Base-by-base conservation (phyloP, 2,113 vertebrate genomes). In the Hippocampus comes region DNA sequence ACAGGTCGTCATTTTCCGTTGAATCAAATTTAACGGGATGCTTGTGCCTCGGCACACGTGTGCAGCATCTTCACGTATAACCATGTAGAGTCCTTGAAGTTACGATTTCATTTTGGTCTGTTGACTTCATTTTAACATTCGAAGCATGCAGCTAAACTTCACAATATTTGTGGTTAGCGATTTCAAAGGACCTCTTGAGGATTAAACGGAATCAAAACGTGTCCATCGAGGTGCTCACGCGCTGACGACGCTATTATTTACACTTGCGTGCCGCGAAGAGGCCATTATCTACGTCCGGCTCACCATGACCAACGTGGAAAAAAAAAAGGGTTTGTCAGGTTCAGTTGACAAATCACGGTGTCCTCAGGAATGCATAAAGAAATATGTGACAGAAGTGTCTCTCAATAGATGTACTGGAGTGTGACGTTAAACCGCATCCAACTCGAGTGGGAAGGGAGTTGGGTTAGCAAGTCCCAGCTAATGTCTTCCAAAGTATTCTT, bases 331-430 rank as follows among this genome's bases (percentile, higher is more conserved):
- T 41, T 73, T 77, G 38, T 11, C 68, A n/a, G 38, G 23, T 74
- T 41, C 59, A 68, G 46, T 15, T 41, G 7, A 3, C 68, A 38
- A 75, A 81, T 86, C 80, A 84, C 83, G 84, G 78, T 61, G 25
- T 72, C 56, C n/a, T 72, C 74, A 66, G 0, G 0, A 75, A 66
- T 64, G 64, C 71, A 77, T 41, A 56, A 72, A 70, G 60, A 68
- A 69, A 18, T 21, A 30, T 55, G 67, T 72, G 67, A 4, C 65
- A 66, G 53, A 76, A 67, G 74, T 59, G 43, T 78, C 79, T 70
- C 8, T 59, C 56, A 27, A 34, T 34, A 17, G 59, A 15, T 56
- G 53, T 10, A 21, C 21, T 23, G 18, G 49, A 46, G 49, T 59
- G 17, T 59, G 30, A 61, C 17, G 15, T 30, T 3, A 2, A 27